Evolutionary conservation across 2,113 vertebrate species (phyloP).

Genomic region (Clinocottus analis): DNA sequence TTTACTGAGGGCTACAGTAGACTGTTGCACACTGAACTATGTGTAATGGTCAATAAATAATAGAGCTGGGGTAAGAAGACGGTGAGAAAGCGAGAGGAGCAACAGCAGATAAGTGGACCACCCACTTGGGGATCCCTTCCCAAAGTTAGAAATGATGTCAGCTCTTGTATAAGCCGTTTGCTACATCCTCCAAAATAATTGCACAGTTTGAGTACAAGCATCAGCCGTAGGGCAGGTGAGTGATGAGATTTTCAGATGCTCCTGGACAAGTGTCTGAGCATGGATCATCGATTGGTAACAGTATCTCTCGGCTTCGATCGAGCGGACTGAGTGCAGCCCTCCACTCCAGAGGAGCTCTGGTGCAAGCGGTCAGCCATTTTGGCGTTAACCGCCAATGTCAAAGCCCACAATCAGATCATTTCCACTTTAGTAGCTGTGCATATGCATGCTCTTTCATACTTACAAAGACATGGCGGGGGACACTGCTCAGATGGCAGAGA

Average conservation of each 20-base stretch:
- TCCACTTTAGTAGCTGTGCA: constrained; percentile 50
- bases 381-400: constrained; percentile 43
- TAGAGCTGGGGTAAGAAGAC: constrained; percentile 44
- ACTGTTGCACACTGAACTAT: constrained; percentile 30
- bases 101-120: constrained; percentile 3
- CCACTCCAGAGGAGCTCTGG: constrained; percentile 32
- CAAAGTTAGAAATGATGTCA: constrained; percentile 48
- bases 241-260: constrained; percentile 53
- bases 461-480: constrained; percentile 44
- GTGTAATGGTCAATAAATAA: constrained; percentile 70
- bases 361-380: constrained; percentile 44
- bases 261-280: constrained; percentile 36
- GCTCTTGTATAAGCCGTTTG: constrained; percentile 18
- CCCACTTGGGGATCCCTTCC: constrained; percentile 31
- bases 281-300: constrained; percentile 68
- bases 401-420: constrained; percentile 55
- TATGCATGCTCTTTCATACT: constrained; percentile 65
- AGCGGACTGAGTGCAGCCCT: constrained; percentile 50
- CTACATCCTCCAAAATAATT: constrained; percentile 11
- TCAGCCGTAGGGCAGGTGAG: constrained; percentile 40
- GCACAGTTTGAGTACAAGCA: background rate
- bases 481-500: constrained; percentile 40
- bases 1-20: constrained; percentile 35
- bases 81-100: constrained; percentile 47
- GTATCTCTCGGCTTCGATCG: constrained; percentile 56